Base-by-base conservation (phyloP, 2,888 invertebrate species). In the Sphaerophoria rueppellii region DNA sequence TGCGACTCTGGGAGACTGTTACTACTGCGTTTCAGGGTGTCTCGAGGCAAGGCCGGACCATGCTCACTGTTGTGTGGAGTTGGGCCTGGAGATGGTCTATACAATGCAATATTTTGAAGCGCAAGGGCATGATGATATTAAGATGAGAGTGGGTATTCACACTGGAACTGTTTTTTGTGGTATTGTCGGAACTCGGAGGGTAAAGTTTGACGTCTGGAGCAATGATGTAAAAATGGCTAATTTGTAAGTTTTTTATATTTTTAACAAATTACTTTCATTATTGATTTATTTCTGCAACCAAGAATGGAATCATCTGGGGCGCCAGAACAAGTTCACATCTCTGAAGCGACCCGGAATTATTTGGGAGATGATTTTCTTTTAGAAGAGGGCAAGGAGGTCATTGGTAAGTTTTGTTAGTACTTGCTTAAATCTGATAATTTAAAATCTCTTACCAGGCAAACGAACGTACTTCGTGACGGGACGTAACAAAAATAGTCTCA, bases 171-270 rank as follows among this genome's bases (percentile, higher is more conserved):
- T 99, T 0, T 93, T 98, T 35, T 99, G 98, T 91, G 98, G 98
- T 6, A 97, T 99, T 88, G 98, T 99, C 0, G 99, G 99, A 6
- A 98, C 98, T 0, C 94, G 96, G 71, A 93, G 98, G 74, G 98
- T 99, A 90, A 99, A 99, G 91, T 99, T 99, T 92, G 99, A 99
- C 90, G 99, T 99, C 2, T 99, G 98, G 98, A 98, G 98, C 87
- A 98, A 99, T 90, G 99, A 99, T 90, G 99, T 99, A 0, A 96
- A 96, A 0, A 93, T 98, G 78, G 99, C 99, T 4, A 99, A 99
- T 91, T 96, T 94, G 91, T 91, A 82, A 89, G 89, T 4, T 9
- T 6, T 5, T 43, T 32, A 5, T 24, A 4, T 58, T 57, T 91
- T n/a, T 54, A 32, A 32, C n/a, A n/a, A 32, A 9, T n/a, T 43